Percentiles rank a stretch among this genome's conserved stretches.
Conservation (phyloP, 2,797 vertebrate genomes). For the Crossoptilon crossoptilon region DNA sequence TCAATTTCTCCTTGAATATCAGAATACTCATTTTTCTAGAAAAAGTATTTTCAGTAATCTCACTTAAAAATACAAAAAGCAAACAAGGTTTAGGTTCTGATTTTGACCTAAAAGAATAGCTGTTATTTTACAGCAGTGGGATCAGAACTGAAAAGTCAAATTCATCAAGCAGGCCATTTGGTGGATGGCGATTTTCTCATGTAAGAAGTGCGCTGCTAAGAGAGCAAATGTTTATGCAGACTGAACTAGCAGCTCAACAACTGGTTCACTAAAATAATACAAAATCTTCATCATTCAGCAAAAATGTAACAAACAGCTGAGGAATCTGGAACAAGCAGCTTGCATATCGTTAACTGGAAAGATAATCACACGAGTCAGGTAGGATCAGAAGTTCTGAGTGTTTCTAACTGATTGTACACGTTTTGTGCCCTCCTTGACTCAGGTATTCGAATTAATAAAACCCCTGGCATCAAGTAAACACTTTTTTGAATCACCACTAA, state of each 20-base stretch:
- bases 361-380: neutral
- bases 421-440: slow-evolving; percentile 13
- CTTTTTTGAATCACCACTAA: slow-evolving; percentile 24
- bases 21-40: neutral
- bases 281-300: slow-evolving; percentile 7
- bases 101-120: neutral
- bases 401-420: slow-evolving; percentile 6
- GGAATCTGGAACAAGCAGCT: slow-evolving; percentile 16
- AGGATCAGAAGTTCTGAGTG: slow-evolving; percentile 9
- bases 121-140: slow-evolving; percentile 7
- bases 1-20: neutral
- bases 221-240: slow-evolving; percentile 3
- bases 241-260: slow-evolving; percentile 22
- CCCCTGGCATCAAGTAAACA: slow-evolving; percentile 15
- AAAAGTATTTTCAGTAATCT: neutral
- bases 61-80: slow-evolving; percentile 6
- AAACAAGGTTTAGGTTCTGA: neutral
- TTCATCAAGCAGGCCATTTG: neutral
- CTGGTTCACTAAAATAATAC: neutral
- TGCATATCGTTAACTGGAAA: slow-evolving; percentile 8
- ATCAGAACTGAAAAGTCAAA: slow-evolving; percentile 44
- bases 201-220: neutral
- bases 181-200: neutral
- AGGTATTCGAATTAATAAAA: slow-evolving; percentile 13
- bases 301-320: neutral